These are phyloP conservation scores for Drusus annulatus DNA, from an alignment of 1,140 invertebrate species.

Conservation along the genomic window DNA sequence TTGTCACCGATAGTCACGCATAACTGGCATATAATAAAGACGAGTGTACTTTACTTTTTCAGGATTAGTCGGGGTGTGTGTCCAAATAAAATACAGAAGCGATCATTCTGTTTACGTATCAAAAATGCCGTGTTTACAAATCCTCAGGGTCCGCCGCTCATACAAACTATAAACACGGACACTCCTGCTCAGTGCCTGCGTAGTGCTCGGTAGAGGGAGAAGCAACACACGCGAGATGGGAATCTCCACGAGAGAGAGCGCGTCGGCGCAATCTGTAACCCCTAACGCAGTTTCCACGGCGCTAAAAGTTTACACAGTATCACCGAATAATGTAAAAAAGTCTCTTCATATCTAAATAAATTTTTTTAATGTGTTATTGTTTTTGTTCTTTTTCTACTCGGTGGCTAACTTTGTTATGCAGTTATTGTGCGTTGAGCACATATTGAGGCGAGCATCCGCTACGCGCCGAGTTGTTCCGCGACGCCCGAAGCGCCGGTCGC, in stretches of 20 bases:
- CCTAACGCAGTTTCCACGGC: conserved; percentile 27
- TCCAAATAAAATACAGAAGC: conserved; percentile 32
- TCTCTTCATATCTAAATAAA: background rate
- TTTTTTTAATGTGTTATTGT: too few relatives aligned
- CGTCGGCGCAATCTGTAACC: conserved; percentile 33
- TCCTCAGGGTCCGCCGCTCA: conserved; percentile 23
- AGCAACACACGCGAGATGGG: background rate
- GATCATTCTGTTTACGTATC: conserved; percentile 27
- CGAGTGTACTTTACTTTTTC: too few relatives aligned
- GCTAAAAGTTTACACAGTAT: background rate
- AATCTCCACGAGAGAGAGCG: conserved; percentile 31
- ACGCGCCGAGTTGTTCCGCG: conserved; percentile 46
- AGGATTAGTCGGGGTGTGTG: too few relatives aligned
- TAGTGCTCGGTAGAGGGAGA: conserved; percentile 6
- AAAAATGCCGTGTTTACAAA: conserved; percentile 39
- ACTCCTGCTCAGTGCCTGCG: background rate
- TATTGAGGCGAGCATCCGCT: conserved; percentile 29
- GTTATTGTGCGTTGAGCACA: background rate
- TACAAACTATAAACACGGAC: conserved; percentile 38
- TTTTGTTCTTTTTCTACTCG: background rate
- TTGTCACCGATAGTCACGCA: too few relatives aligned
- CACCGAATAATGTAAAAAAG: background rate
- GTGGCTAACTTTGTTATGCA: background rate
- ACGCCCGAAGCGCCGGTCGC: conserved; percentile 43
- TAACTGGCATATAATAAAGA: too few relatives aligned